These are phyloP conservation scores for Aurelia aurita complex sp. Pacific DNA, from an alignment of 30 jellyfish, hydroid and myxozoan species.

Conservation along the genomic window DNA sequence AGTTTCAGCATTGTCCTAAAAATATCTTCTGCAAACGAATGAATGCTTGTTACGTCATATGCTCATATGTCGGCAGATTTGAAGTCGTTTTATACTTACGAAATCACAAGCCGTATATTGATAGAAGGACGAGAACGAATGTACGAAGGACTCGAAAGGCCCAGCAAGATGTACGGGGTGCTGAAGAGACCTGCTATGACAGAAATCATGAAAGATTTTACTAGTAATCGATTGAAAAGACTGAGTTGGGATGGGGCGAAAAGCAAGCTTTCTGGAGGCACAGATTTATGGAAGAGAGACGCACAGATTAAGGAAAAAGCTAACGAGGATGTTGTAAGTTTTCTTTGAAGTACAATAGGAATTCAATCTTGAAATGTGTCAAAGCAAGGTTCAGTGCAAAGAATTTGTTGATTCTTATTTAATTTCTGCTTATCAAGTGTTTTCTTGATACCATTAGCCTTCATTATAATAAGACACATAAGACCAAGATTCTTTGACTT, in stretches of 20 bases:
- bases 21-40: not conserved
- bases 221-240: conserved; percentile 1
- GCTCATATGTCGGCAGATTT: no score
- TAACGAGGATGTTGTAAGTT: conserved; percentile 15
- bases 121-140: no score
- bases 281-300: conserved; percentile 13
- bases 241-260: conserved; percentile 29
- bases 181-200: conserved; percentile 33
- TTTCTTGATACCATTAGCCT: no score
- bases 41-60: conserved; percentile 26
- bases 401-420: no score
- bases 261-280: conserved; percentile 1
- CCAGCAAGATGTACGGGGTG: conserved; percentile 36
- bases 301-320: not conserved
- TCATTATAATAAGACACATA: no score
- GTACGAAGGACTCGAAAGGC: no score
- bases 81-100: no score
- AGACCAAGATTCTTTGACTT: no score
- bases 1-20: conserved; percentile 23
- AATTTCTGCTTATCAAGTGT: no score
- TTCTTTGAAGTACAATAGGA: not conserved
- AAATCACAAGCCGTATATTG: no score
- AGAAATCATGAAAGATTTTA: conserved; percentile 27
- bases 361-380: no score
- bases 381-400: no score